phyloP scores from a whole-genome alignment of 2,888 invertebrate genomes.

The Eupithecia subfuscata region DNA sequence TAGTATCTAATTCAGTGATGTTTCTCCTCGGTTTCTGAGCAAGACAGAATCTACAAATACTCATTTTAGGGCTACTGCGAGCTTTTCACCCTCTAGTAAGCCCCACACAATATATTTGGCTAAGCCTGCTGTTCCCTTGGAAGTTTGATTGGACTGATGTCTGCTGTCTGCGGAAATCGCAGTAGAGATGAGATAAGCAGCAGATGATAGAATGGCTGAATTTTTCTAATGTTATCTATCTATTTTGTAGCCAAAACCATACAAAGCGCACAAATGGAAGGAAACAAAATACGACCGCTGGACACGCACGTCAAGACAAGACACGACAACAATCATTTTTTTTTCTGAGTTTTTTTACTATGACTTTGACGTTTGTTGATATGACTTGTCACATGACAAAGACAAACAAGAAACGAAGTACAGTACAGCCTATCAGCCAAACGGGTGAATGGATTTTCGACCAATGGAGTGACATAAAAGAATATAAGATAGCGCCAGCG shows the following conservation, averaged over 20 bases:
- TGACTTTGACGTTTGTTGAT: background rate
- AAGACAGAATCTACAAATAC: constrained; percentile 66
- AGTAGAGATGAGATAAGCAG: background rate
- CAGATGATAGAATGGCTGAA: background rate
- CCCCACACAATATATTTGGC: background rate
- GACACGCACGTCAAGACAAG: too few relatives aligned
- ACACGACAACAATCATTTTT: background rate
- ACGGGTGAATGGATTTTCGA: too few relatives aligned
- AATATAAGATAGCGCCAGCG: too few relatives aligned
- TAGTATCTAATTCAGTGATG: constrained; percentile 51
- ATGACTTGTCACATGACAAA: background rate
- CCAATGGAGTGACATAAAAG: too few relatives aligned
- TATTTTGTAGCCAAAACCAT: background rate
- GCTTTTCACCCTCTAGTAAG: background rate
- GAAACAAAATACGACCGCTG: background rate
- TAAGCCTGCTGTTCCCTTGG: background rate
- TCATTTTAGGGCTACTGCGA: constrained; percentile 42
- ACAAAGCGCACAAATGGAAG: background rate
- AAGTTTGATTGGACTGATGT: background rate
- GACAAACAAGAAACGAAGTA: background rate
- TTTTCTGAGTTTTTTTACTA: background rate
- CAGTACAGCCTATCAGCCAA: too few relatives aligned
- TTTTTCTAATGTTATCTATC: background rate
- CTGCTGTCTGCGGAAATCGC: background rate
- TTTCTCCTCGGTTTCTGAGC: constrained; percentile 53